Base-by-base conservation (phyloP, 2,888 invertebrate genomes). In the Rhingia rostrata region DNA sequence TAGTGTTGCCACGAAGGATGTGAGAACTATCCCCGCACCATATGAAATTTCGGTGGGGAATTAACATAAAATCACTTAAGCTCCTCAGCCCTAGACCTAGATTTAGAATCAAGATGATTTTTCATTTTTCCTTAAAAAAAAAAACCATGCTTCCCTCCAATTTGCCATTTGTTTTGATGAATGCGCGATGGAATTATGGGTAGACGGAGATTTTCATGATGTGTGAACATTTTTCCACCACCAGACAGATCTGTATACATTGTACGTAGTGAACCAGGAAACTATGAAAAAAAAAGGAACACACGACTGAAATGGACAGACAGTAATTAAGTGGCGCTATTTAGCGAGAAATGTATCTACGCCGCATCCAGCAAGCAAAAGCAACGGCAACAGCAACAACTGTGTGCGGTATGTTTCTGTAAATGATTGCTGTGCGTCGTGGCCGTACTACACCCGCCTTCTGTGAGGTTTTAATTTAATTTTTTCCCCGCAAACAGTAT, bases 311-410 rank as follows among this genome's bases (percentile, higher is more conserved):
- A n/a, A 22, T 32, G 60, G 58, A 58, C 64, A 39, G 77, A 67
- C 67, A 56, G 82, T 83, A 83, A 83, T 83, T 83, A 83, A 83
- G 78, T 83, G 82, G 82, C 82, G 82, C 82, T 83, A 83, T 83
- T 83, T 83, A 83, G 78, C 61, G 54, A 67, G 66, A 61, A 70
- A 64, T 53, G 73, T 45, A n/a, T n/a, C n/a, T n/a, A 63, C 45
- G 54, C 69, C 43, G 32, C 10, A 22, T 22, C 12, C 22, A 22
- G 22, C 22, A 2, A 22, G 22, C 22, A 22, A n/a, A n/a, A n/a
- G n/a, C 7, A 47, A 14, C 14, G 7, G 30, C 22, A 9, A 0
- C 9, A 4, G 14, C 22, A 30, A 22, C 22, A 49, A 49, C 66
- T 47, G 32, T 41, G 63, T 67, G 78, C 47, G 58, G 64, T 53